Evolutionary conservation across 1,140 invertebrate genomes (phyloP).

Genomic region (Asobara japonica): DNA sequence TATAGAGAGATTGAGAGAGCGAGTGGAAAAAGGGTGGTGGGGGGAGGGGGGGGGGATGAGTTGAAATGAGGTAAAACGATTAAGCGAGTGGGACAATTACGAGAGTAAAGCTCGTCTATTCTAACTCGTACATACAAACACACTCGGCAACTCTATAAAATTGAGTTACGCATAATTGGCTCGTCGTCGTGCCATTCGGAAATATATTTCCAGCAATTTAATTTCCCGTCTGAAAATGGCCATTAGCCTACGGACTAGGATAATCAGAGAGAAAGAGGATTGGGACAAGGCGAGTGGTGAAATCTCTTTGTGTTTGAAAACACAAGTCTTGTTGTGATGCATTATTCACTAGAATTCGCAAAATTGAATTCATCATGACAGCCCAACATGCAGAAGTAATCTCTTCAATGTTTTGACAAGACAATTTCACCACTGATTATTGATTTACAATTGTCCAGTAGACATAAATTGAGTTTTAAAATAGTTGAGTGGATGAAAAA

Average conservation of each 20-base stretch:
- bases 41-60: not conserved
- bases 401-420: not conserved
- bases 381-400: not conserved
- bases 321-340: not conserved
- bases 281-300: not conserved
- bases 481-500: not conserved
- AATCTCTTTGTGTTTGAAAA: not conserved
- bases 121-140: not conserved
- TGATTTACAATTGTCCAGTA: not conserved
- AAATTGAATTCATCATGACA: not conserved
- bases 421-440: not conserved
- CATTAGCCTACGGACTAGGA: conserved; percentile 49
- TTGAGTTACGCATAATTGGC: conserved; percentile 57
- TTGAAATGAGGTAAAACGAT: conserved; percentile 50
- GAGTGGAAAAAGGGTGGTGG: not conserved
- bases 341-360: not conserved
- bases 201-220: conserved; percentile 54
- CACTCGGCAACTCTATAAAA: conserved; percentile 42
- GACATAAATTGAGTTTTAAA: conserved; percentile 5
- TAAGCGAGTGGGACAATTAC: conserved; percentile 49
- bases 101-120: conserved; percentile 19
- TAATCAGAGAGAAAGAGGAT: conserved; percentile 35
- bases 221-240: conserved; percentile 46
- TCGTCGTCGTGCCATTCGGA: conserved; percentile 51
- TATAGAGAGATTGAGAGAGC: conserved; percentile 1